phyloP scores from a whole-genome alignment of 2,888 invertebrate genomes.

The Neoscelio sp. region DNA sequence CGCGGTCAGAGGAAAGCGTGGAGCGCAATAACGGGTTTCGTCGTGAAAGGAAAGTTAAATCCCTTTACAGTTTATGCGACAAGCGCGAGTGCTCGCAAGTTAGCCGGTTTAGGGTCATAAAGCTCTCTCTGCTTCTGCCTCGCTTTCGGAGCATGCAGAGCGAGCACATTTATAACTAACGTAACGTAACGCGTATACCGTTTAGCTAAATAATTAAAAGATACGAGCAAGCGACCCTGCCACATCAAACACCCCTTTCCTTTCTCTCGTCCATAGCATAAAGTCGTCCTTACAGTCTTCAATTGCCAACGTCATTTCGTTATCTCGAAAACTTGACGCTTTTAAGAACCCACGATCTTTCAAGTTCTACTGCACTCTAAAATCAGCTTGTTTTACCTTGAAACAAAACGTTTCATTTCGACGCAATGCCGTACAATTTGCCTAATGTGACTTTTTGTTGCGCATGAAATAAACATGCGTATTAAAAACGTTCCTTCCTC shows the following conservation, averaged over 20 bases:
- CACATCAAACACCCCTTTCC: slow-evolving; percentile 65
- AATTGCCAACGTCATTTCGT: slow-evolving; percentile 56
- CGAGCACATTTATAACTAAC: slow-evolving; percentile 79
- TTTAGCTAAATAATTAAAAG: slow-evolving; percentile 82
- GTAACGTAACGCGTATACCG: slow-evolving; percentile 75
- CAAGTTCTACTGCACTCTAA: slow-evolving; percentile 47
- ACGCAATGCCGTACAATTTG: slow-evolving; percentile 25
- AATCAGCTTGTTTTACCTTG: slow-evolving; percentile 55
- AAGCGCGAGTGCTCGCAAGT: slow-evolving; percentile 77
- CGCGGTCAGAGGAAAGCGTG: slow-evolving; percentile 73
- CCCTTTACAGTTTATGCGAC: slow-evolving; percentile 81
- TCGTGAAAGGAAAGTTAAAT: slow-evolving; percentile 81
- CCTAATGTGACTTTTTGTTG: slow-evolving; percentile 37
- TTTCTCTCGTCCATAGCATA: slow-evolving; percentile 48
- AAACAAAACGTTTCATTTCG: slow-evolving; percentile 51
- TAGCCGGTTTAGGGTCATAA: slow-evolving; percentile 80
- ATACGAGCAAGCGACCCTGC: slow-evolving; percentile 75
- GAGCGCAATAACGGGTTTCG: slow-evolving; percentile 72
- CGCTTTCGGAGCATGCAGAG: slow-evolving; percentile 74
- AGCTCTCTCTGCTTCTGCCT: slow-evolving; percentile 70
- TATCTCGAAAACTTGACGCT: slow-evolving; percentile 55
- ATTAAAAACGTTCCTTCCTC: neutral
- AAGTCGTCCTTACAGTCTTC: slow-evolving; percentile 53
- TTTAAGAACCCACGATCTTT: slow-evolving; percentile 57
- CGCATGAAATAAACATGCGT: slow-evolving; percentile 9